Percentiles rank a stretch among this genome's conserved stretches.
Conservation (phyloP, 2,113 vertebrate species). For the Balaeniceps rex region DNA sequence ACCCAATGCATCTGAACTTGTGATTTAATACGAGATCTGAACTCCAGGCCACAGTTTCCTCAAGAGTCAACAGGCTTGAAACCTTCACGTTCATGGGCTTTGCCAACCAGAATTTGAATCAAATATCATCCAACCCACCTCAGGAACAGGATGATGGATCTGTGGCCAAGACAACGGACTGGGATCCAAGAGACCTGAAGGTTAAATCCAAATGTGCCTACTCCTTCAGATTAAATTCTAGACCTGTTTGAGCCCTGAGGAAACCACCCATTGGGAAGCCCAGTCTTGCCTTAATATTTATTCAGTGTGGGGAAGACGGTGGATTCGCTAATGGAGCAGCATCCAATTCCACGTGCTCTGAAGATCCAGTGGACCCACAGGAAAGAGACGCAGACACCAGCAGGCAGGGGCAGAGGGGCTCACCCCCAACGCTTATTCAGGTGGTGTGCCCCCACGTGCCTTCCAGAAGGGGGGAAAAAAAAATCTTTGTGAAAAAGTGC, state of each 20-base stretch:
- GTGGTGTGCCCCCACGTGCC: not conserved
- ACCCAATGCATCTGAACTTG: not conserved
- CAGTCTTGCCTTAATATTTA: not conserved
- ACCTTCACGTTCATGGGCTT: not conserved
- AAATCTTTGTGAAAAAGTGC: constrained; percentile 2
- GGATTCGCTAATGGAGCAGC: not conserved
- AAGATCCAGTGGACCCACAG: not conserved
- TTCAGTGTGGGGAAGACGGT: not conserved
- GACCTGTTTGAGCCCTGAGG: not conserved
- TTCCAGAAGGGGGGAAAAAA: not conserved
- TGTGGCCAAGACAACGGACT: not conserved
- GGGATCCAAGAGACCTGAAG: not conserved
- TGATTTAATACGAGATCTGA: not conserved
- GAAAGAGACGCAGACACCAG: not conserved
- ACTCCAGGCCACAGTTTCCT: constrained; percentile 20
- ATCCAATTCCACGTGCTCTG: not conserved
- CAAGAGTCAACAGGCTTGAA: not conserved
- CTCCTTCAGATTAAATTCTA: not conserved
- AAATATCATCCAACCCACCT: not conserved
- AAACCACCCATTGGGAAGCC: not conserved
- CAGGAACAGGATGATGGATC: not conserved
- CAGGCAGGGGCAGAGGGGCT: not conserved
- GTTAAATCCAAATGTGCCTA: not conserved
- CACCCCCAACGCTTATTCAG: not conserved
- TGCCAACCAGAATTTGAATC: not conserved